These are phyloP conservation scores for Papilio xuthus DNA, from an alignment of 1,140 invertebrate genomes.

Conservation along the genomic window DNA sequence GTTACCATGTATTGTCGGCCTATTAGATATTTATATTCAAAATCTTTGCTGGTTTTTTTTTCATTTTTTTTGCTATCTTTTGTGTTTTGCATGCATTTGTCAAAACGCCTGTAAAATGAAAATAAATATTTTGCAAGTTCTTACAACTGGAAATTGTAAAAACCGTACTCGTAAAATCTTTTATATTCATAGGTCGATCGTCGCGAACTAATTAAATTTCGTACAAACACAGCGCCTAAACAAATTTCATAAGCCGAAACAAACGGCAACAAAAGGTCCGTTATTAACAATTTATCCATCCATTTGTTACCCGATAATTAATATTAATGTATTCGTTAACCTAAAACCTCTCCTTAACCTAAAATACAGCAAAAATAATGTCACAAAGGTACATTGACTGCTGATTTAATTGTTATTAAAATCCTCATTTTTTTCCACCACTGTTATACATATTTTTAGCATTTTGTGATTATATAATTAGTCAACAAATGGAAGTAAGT, in stretches of 20 bases:
- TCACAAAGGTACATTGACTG: background rate
- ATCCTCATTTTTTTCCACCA: background rate
- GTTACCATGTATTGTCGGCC: background rate
- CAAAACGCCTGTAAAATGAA: background rate
- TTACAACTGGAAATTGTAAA: background rate
- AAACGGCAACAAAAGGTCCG: background rate
- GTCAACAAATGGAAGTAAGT: background rate
- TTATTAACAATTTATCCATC: conserved; percentile 17
- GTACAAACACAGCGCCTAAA: conserved; percentile 18
- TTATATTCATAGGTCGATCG: conserved; percentile 4
- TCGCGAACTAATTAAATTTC: conserved; percentile 29
- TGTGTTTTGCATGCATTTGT: background rate
- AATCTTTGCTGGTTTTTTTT: background rate
- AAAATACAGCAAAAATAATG: background rate
- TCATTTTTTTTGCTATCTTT: background rate
- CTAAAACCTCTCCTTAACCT: background rate
- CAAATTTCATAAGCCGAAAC: conserved; percentile 15
- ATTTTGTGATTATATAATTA: background rate
- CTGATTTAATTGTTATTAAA: background rate
- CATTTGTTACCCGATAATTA: conserved; percentile 26
- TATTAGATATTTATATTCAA: conserved; percentile 4
- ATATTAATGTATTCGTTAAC: conserved; percentile 8
- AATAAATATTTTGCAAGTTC: background rate
- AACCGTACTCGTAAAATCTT: background rate
- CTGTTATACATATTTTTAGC: too few relatives aligned